A percentile compares a stretch with the other conserved stretches of the same genome.
These are phyloP conservation scores for Nemopilema nomurai DNA, from an alignment of 30 jellyfish, hydroid and myxozoan genomes.

Conservation along the genomic window DNA sequence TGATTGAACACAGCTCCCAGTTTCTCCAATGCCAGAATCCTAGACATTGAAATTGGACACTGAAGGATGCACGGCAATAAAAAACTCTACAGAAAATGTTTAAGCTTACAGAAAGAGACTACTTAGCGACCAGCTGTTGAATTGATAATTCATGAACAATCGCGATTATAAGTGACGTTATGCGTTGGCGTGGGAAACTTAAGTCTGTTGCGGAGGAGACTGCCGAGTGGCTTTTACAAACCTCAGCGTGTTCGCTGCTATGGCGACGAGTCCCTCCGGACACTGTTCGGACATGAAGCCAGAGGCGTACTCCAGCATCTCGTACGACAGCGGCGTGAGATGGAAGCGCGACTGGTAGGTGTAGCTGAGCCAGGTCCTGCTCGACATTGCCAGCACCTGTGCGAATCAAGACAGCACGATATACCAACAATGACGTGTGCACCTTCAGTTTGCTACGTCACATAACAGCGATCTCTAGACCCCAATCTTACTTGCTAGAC, in stretches of 20 bases:
- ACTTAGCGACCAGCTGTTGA: background rate
- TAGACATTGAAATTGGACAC: constrained; percentile 2
- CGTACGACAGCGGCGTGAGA: constrained; percentile 96
- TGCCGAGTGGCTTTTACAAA: too few species aligned
- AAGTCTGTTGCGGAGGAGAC: too few species aligned
- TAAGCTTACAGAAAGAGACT: background rate
- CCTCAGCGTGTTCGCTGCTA: constrained; percentile 92
- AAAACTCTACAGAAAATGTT: too few species aligned
- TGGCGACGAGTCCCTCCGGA: constrained; percentile 99
- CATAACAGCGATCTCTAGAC: too few species aligned
- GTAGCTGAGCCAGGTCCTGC: constrained; percentile 99
- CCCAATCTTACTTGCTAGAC: too few species aligned
- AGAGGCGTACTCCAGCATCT: constrained; percentile 96
- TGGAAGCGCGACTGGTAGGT: constrained; percentile 97
- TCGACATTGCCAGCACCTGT: constrained; percentile 99
- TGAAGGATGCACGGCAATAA: background rate
- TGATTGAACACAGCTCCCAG: constrained; percentile 98
- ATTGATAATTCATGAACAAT: background rate
- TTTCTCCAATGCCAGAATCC: constrained; percentile 93
- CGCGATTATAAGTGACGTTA: background rate
- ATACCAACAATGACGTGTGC: background rate
- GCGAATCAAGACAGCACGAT: background rate
- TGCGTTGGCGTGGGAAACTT: too few species aligned
- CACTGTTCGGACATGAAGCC: constrained; percentile 99
- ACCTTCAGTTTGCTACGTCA: too few species aligned